Base-by-base conservation (phyloP, 2,888 invertebrate species). In the Keiferia lycopersicella region DNA sequence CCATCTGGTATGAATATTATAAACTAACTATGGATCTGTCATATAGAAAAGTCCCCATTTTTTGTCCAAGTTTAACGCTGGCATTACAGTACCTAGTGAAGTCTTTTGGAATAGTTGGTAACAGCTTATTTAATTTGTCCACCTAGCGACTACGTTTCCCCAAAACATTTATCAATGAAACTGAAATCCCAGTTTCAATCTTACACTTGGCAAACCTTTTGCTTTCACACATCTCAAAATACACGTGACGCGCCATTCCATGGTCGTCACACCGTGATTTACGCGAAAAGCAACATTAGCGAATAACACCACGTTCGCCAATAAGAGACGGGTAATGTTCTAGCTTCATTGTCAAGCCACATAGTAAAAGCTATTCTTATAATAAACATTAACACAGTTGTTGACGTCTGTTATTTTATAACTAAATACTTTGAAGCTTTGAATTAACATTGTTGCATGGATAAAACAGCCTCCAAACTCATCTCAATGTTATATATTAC, bases 261-360 rank as follows among this genome's bases (percentile, higher is more conserved):
- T 53, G 51, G 51, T 26, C 51, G 51, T 53, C 22, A 22, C 14
- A 53, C 51, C 51, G 26, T 53, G 51, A 53, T 53, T 53, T 53
- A 53, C 26, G 51, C 14, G 20, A 26, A 14, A 12, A 53, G 56
- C 11, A 53, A 53, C 51, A 53, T 53, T 53, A 22, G 26, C 51
- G 14, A 53, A 53, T 53, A 22, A 53, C 14, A 26, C 26, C 18
- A 3, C 12, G 4, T 20, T 14, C 12, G 2, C 51, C 51, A 53
- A 53, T 53, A 12, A 14, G 12, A 22, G 26, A 20, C 8, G 12
- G 26, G 2, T 22, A 1, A 12, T 34, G 34, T 34, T 34, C 34
- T 34, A 34, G 34, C 22, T 26, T 26, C 26, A 22, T 22, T 53
- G 26, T 18, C 18, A 18, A 16, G 8, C 48, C 48, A 26, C 51